Evolutionary conservation across 1,140 invertebrate species (phyloP).

Genomic region (Drosophila mayri): DNA sequence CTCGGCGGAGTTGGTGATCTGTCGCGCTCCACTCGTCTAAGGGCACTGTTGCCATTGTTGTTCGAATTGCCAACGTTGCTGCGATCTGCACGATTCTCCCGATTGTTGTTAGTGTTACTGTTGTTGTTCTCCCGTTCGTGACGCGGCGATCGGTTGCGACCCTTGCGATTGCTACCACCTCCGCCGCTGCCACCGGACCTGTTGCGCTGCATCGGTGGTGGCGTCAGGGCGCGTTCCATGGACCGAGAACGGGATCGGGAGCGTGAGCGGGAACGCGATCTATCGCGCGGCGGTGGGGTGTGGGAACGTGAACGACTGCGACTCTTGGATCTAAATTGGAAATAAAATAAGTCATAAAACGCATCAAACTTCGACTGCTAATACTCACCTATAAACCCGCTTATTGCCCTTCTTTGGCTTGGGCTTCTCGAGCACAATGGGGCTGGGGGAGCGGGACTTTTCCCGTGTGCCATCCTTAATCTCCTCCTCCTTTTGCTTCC

Average conservation of each 20-base stretch:
- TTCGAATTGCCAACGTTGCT: constrained; percentile 11
- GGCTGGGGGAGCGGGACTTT: constrained; percentile 90
- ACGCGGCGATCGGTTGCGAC: constrained; percentile 73
- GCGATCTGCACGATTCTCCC: constrained; percentile 49
- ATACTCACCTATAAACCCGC: constrained; percentile 71
- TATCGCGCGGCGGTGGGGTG: constrained; percentile 40
- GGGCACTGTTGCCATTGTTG: constrained; percentile 36
- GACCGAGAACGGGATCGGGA: constrained; percentile 87
- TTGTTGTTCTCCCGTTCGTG: constrained; percentile 72
- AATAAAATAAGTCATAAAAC: too few species aligned
- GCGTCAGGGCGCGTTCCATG: constrained; percentile 46
- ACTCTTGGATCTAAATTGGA: constrained; percentile 86
- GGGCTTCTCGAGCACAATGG: constrained; percentile 91
- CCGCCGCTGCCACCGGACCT: constrained; percentile 83
- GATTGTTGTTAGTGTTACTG: constrained; percentile 33
- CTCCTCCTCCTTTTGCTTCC: constrained; percentile 95
- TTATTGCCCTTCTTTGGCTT: constrained; percentile 85
- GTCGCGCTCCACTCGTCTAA: constrained; percentile 84
- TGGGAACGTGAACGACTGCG: constrained; percentile 86
- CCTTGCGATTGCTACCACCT: constrained; percentile 57
- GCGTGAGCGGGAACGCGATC: constrained; percentile 72
- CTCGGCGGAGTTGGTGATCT: constrained; percentile 92
- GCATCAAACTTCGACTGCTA: neutral
- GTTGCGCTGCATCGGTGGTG: constrained; percentile 55
- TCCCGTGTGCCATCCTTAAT: constrained; percentile 89